Evolutionary conservation across 2,113 vertebrate species (phyloP), one percentile per base, ranked within the genome.

Genomic region (Phylloscopus trochilus): DNA sequence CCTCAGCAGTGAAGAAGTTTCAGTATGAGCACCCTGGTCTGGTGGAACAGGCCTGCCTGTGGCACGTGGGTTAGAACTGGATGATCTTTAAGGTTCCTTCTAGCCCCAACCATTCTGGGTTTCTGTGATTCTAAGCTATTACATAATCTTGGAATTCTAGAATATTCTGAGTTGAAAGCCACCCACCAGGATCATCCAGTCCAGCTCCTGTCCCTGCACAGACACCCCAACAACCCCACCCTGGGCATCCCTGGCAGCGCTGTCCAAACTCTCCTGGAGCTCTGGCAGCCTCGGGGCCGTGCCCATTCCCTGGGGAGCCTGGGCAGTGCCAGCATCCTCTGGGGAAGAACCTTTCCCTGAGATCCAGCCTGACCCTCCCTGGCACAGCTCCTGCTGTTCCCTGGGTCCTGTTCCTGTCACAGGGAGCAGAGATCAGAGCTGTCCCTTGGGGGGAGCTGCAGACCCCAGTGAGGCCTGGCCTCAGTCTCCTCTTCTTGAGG

Each of bases 281-380:
- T 77, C 46, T 69, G 83, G 83, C 44, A 51, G 52, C 43, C 52
- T 67, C 3, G 5, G 63, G 53, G 46, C 83, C 0, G 5, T 33
- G 53, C 11, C 63, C 63, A 60, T 60, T 58, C 33, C 73, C 63
- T 52, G 62, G 62, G 72, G 37, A 86, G 62, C 83, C 72, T 76
- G 63, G 37, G 63, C 83, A 87, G 55, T 52, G 63, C 73, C 63
- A 33, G 46, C 28, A 59, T 23, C 63, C 33, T 69, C 39, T 60
- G 63, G 22, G 53, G 18, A 9, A 69, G 15, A 53, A 0, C 39
- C 33, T 69, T 64, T 33, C 12, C 28, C 27, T 53, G 28, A 33
- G 2, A 0, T 1, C 43, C 60, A 0, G 1, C 5, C 51, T 2
- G 1, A 21, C 0, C 43, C 35, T 13, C 6, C 30, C n/a, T 58